Base-by-base conservation (phyloP, 2,797 vertebrate species). In the Corythornis leucogaster region DNA sequence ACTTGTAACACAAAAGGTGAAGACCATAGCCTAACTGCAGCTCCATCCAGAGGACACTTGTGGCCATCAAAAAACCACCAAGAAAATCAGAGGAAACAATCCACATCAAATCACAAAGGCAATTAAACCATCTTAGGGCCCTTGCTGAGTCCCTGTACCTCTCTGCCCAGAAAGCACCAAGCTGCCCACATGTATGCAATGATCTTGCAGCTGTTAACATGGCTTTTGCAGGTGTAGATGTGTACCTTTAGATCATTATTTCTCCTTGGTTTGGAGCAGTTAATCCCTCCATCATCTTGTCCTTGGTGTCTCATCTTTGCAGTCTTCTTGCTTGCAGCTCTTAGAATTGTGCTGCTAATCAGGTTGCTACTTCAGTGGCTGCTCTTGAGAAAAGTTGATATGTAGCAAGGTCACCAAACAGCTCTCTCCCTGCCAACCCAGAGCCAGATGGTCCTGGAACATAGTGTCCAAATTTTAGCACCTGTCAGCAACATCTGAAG, bases 321-420 rank as follows among this genome's bases (percentile, higher is more conserved):
- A 62, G 51, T 42, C 64, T 92, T 33, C 42, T 81, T 51, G 12
- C 75, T 92, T 5, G 2, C 64, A 55, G 3, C 31, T 86, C 53
- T 33, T 86, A 35, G 58, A 31, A 31, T 64, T 54, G 31, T 51
- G 31, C 43, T 71, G 11, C 70, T 58, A 11, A 61, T 50, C 58
- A 59, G 45, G 54, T 73, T 81, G 57, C 50, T 84, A 38, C 35
- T 84, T 88, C 57, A 43, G 48, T 62, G 28, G 57, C 51, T 87
- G 26, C 61, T 84, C 45, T 51, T 66, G n/a, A 48, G 20, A 77
- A 89, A 73, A 85, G 61, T 46, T 70, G 58, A 12, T 66, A 77
- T 48, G 55, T 85, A 93, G 81, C 87, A 86, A 82, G 50, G 46
- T 88, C 74, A 74, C 31, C 73, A 87, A 79, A 81, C 28, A 88